These are phyloP conservation scores for Drosophila tristis DNA, from an alignment of 1,140 invertebrate species.

Conservation along the genomic window DNA sequence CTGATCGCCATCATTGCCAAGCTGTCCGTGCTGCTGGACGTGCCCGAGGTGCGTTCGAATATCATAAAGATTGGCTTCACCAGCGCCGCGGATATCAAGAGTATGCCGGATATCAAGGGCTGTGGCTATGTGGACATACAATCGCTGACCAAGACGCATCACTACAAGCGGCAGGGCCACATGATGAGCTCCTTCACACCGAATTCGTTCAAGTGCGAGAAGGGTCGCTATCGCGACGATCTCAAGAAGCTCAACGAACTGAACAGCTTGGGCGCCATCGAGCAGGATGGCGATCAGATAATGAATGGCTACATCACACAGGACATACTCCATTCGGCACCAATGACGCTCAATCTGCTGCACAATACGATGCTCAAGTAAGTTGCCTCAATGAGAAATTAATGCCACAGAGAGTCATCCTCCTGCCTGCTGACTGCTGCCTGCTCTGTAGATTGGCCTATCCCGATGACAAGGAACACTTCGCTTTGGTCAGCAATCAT, in stretches of 20 bases:
- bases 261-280: slow-evolving; percentile 47
- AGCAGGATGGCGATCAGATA: slow-evolving; percentile 17
- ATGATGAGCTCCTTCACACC: slow-evolving; percentile 19
- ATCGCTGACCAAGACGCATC: background rate
- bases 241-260: slow-evolving; percentile 12
- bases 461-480: slow-evolving; percentile 4
- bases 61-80: slow-evolving; percentile 44
- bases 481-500: slow-evolving; percentile 42
- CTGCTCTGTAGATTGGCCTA: slow-evolving; percentile 39
- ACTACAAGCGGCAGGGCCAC: background rate
- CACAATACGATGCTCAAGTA: slow-evolving; percentile 55
- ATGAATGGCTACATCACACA: slow-evolving; percentile 55
- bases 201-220: slow-evolving; percentile 42
- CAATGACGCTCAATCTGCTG: slow-evolving; percentile 66
- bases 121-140: slow-evolving; percentile 60
- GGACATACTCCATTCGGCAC: slow-evolving; percentile 67
- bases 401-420: too few relatives aligned
- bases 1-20: slow-evolving; percentile 57
- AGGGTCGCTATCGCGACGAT: slow-evolving; percentile 33
- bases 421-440: too few relatives aligned
- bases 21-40: slow-evolving; percentile 39
- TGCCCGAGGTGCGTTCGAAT: slow-evolving; percentile 27
- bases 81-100: background rate
- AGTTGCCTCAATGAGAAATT: too few relatives aligned
- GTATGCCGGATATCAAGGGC: slow-evolving; percentile 39